A percentile compares a stretch with the other conserved stretches of the same genome.
Conservation (phyloP, 2,113 vertebrate species). For the Progne subis region DNA sequence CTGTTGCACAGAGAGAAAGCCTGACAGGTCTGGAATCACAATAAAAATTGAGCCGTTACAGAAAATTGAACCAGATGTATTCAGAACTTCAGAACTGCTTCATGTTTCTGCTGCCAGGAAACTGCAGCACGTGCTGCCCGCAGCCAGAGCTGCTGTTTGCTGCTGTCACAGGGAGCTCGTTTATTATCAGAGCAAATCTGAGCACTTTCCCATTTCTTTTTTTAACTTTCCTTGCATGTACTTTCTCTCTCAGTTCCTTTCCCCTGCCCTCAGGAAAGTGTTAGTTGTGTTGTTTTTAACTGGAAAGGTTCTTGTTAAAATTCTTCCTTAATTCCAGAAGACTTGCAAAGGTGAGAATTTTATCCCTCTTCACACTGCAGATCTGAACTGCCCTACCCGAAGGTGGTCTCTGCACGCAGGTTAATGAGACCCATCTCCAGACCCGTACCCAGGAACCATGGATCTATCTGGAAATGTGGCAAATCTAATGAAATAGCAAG, state of each 20-base stretch:
- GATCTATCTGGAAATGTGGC: neutral
- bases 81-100: neutral
- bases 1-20: neutral
- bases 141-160: neutral
- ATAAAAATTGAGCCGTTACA: neutral
- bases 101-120: neutral
- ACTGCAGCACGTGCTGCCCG: neutral
- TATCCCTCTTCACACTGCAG: neutral
- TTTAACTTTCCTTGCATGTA: neutral
- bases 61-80: neutral
- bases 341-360: neutral
- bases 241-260: neutral
- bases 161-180: accelerated
- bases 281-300: neutral
- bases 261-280: neutral
- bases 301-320: neutral
- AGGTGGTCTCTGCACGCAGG: neutral
- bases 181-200: neutral
- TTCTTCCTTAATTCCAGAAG: neutral
- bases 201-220: neutral
- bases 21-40: neutral
- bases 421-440: neutral
- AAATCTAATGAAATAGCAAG: neutral
- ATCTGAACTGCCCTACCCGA: neutral
- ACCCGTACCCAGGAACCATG: neutral